These are phyloP conservation scores for Reticulitermes speratus DNA, from an alignment of 1,140 invertebrate genomes.

Conservation along the genomic window DNA sequence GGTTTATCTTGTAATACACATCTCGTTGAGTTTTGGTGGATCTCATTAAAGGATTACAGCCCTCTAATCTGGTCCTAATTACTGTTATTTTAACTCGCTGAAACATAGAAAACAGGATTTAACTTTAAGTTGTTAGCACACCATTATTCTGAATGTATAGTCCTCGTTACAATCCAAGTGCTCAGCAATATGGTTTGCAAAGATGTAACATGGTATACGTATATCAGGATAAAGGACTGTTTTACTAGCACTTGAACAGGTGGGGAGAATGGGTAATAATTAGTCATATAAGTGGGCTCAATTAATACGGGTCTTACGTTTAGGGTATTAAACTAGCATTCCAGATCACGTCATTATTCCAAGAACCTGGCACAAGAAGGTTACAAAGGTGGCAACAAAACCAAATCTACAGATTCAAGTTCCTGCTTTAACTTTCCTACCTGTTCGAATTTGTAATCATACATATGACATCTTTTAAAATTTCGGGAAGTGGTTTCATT, in stretches of 20 bases:
- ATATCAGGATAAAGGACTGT: background rate
- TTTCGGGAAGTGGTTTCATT: no score
- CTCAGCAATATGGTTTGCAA: background rate
- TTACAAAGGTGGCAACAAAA: no score
- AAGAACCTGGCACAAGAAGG: no score
- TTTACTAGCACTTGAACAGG: background rate
- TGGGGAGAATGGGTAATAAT: background rate
- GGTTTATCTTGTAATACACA: background rate
- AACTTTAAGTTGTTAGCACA: background rate
- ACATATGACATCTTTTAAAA: no score
- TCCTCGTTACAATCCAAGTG: background rate
- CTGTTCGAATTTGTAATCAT: no score
- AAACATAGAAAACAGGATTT: constrained; percentile 6
- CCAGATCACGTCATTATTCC: no score
- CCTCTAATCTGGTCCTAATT: background rate
- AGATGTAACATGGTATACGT: background rate
- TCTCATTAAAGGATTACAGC: constrained; percentile 19
- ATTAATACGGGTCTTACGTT: background rate
- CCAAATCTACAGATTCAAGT: no score
- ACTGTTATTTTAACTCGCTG: background rate
- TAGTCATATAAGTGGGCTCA: background rate
- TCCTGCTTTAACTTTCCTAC: no score
- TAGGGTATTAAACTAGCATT: no score
- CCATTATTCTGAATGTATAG: background rate
- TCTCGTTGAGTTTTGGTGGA: background rate